Evolutionary conservation across 92 coral and sea anemone genomes (phyloP).

Genomic region (Porites lobata): DNA sequence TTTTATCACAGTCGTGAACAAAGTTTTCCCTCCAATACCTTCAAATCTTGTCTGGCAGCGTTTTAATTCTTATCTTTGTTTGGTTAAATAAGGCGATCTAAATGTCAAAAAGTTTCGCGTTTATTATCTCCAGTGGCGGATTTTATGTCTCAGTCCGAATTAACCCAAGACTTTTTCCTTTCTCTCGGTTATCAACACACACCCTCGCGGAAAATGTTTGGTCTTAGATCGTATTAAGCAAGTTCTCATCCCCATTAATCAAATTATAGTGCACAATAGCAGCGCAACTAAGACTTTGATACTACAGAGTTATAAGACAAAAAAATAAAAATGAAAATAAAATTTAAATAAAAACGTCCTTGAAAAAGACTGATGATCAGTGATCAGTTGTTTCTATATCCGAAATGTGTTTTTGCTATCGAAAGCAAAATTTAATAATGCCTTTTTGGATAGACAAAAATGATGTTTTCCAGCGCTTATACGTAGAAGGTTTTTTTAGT

Average conservation of each 20-base stretch:
- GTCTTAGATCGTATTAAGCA: slow-evolving; percentile 23
- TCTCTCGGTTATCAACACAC: slow-evolving; percentile 15
- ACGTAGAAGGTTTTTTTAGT: background rate
- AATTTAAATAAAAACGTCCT: background rate
- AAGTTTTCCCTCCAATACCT: background rate
- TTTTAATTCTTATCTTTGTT: slow-evolving; percentile 7
- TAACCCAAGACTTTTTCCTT: background rate
- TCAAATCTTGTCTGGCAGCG: background rate
- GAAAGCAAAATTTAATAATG: too few relatives aligned
- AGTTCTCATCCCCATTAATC: slow-evolving; percentile 60
- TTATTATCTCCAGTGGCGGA: background rate
- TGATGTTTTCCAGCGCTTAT: too few relatives aligned
- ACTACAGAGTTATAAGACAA: slow-evolving; percentile 19
- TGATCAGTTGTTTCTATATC: too few relatives aligned
- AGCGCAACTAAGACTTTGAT: slow-evolving; percentile 30
- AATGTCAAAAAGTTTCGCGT: background rate
- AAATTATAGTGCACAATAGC: slow-evolving; percentile 56
- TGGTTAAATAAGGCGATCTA: background rate
- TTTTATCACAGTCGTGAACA: background rate
- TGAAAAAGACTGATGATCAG: background rate
- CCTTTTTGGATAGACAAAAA: too few relatives aligned
- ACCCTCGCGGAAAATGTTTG: slow-evolving; percentile 18
- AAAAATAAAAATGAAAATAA: slow-evolving; percentile 13
- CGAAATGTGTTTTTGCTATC: too few relatives aligned
- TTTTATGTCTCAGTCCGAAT: background rate